Conservation (phyloP, 2,888 invertebrate species). For the Epinotia ramella region DNA sequence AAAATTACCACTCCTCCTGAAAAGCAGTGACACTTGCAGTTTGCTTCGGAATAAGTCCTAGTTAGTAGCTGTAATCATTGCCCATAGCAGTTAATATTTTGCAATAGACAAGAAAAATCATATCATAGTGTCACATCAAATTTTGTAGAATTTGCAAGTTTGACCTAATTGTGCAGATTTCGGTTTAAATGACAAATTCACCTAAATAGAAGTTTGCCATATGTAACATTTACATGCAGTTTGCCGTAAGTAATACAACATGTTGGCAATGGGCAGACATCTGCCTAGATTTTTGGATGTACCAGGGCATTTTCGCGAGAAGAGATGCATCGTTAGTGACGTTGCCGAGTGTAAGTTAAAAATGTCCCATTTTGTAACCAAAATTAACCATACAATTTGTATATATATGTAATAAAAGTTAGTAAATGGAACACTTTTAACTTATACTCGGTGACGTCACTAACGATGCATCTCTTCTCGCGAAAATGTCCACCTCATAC, state of each 20-base stretch:
- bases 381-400: too few relatives aligned
- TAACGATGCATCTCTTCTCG: too few relatives aligned
- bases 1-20: conserved; percentile 86
- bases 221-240: conserved; percentile 1
- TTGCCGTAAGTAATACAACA: not conserved
- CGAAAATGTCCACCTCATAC: too few relatives aligned
- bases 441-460: too few relatives aligned
- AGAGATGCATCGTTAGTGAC: too few relatives aligned
- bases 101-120: not conserved
- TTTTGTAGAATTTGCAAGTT: not conserved
- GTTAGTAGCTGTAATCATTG: conserved; percentile 60
- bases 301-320: too few relatives aligned
- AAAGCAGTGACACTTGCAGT: conserved; percentile 58
- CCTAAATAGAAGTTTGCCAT: not conserved
- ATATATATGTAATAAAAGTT: too few relatives aligned
- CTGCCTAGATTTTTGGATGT: not conserved
- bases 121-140: not conserved
- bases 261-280: not conserved
- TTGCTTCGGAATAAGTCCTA: conserved; percentile 58
- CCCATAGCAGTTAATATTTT: conserved; percentile 57
- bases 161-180: not conserved
- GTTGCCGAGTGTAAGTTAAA: too few relatives aligned
- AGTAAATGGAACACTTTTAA: too few relatives aligned
- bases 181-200: not conserved
- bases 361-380: too few relatives aligned